Percentiles rank a stretch among this genome's conserved stretches.
These are phyloP conservation scores for Diaprepes abbreviatus DNA, from an alignment of 2,888 invertebrate species.

Conservation along the genomic window DNA sequence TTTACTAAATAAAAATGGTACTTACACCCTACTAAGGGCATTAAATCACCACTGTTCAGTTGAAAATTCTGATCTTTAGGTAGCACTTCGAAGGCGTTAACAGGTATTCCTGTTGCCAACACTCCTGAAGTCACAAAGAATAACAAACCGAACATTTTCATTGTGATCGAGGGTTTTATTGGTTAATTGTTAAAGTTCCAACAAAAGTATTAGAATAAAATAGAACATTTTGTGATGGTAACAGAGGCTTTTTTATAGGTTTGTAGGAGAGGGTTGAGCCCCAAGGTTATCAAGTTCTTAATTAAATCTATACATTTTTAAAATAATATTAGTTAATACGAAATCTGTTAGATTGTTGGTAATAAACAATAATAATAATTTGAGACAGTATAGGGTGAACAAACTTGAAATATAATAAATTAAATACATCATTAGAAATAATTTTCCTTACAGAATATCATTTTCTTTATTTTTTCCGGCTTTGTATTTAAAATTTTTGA, in stretches of 20 bases:
- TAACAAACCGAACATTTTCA: neutral
- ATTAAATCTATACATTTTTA: neutral
- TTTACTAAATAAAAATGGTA: slow-evolving; percentile 31
- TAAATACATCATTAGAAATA: no score
- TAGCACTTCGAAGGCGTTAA: slow-evolving; percentile 5
- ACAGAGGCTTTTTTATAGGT: neutral
- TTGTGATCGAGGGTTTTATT: neutral
- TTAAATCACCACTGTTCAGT: slow-evolving; percentile 68
- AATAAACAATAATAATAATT: no score
- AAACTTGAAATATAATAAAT: no score
- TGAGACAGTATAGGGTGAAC: no score
- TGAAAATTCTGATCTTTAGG: slow-evolving; percentile 59
- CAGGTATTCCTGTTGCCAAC: neutral
- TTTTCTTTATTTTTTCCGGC: no score
- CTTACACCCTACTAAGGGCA: slow-evolving; percentile 74
- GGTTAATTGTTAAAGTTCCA: no score
- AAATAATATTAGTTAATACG: no score
- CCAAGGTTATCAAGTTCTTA: neutral
- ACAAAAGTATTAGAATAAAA: neutral
- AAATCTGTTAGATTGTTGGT: no score
- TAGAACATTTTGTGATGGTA: neutral
- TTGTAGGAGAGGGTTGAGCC: neutral
- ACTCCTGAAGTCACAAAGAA: slow-evolving; percentile 16
- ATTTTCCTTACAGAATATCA: no score
- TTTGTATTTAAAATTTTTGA: no score